Conservation (phyloP, 2,113 vertebrate species). For the Gnathonemus longibarbis region DNA sequence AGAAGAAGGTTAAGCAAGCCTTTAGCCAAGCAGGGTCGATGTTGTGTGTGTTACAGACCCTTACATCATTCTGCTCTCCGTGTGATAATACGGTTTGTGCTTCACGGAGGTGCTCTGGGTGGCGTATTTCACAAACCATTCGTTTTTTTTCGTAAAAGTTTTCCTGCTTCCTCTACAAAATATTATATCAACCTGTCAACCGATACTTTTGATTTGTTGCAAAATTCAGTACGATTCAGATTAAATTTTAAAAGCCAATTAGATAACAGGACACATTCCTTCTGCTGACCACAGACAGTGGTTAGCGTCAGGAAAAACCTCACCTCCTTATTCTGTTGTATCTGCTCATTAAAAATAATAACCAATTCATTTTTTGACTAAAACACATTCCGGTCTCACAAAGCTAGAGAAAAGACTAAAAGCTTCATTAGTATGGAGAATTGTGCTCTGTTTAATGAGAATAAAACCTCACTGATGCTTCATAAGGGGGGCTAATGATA, state of each 20-base stretch:
- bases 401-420: neutral
- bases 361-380: neutral
- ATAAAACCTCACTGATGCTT: neutral
- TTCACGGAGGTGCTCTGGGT: neutral
- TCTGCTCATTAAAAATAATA: slow-evolving; percentile 3
- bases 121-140: neutral
- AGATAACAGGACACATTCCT: neutral
- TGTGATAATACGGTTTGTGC: neutral
- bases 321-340: neutral
- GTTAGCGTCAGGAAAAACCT: neutral
- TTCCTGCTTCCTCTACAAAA: slow-evolving; percentile 4
- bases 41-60: neutral
- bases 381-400: neutral
- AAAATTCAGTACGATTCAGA: neutral
- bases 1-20: neutral
- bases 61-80: neutral
- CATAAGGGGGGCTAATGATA: neutral
- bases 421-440: neutral
- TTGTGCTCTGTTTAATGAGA: neutral
- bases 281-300: neutral
- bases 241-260: neutral
- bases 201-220: neutral
- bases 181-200: neutral
- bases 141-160: neutral
- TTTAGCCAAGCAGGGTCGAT: neutral